Percentiles rank a stretch among this genome's conserved stretches.
phyloP scores from a whole-genome alignment of 23 tunicate species.

The Phallusia fumigata region DNA sequence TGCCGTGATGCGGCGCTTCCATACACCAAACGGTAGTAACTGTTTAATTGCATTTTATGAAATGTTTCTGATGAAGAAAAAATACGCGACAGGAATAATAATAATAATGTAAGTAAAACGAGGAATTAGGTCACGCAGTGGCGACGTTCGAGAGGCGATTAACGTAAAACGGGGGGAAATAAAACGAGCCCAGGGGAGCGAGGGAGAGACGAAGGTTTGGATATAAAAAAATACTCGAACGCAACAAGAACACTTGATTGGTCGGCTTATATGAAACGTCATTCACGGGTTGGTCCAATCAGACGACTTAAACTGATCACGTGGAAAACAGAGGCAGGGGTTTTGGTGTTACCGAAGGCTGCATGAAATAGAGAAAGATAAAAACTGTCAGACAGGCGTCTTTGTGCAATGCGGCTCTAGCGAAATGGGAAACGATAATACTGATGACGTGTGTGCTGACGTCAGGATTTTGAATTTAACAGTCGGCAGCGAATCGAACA shows the following conservation, averaged over 20 bases:
- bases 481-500: neutral
- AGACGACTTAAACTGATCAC: neutral
- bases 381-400: neutral
- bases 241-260: conserved; percentile 9
- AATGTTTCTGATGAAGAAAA: conserved; percentile 7
- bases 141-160: neutral
- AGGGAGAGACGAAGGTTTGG: neutral
- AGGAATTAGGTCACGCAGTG: neutral
- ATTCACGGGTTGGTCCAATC: neutral
- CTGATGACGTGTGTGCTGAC: conserved; percentile 9
- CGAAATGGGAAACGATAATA: neutral
- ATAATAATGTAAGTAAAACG: conserved; percentile 5
- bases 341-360: neutral
- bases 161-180: neutral
- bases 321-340: neutral
- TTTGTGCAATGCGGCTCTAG: neutral
- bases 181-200: neutral
- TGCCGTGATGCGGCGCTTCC: no score
- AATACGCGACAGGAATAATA: conserved; percentile 13
- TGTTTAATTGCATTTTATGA: conserved; percentile 11
- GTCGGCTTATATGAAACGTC: conserved; percentile 13
- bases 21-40: neutral
- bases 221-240: conserved; percentile 10
- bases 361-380: neutral
- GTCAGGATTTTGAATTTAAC: neutral